These are phyloP conservation scores for Clarias laeviceps DNA, from an alignment of 2,797 vertebrate species.

Conservation along the genomic window DNA sequence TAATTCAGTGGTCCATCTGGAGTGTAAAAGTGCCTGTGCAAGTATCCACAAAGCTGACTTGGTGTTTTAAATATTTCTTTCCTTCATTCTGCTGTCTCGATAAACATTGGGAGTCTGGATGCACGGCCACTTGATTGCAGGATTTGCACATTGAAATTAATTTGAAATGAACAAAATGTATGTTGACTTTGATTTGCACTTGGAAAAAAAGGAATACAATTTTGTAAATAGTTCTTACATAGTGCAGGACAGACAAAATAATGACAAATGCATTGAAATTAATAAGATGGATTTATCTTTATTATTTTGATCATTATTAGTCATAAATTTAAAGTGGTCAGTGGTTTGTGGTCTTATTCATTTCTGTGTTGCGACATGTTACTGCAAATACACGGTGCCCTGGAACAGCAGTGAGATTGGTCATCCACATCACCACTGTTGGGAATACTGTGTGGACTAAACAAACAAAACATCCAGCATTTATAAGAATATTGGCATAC, in stretches of 20 bases:
- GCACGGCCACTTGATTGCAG: background rate
- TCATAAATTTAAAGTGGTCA: background rate
- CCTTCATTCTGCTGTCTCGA: background rate
- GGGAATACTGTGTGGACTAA: conserved; percentile 62
- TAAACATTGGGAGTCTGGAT: background rate
- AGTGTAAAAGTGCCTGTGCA: conserved; percentile 13
- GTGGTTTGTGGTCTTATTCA: background rate
- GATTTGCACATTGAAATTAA: conserved; percentile 33
- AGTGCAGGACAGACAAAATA: background rate
- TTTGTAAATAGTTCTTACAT: conserved; percentile 12
- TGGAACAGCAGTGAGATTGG: conserved; percentile 8
- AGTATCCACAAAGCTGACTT: background rate
- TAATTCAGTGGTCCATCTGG: background rate
- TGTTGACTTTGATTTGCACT: background rate
- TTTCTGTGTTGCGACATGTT: background rate
- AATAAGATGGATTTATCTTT: background rate
- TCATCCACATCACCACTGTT: conserved; percentile 60
- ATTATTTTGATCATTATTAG: background rate
- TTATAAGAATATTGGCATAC: conserved; percentile 6
- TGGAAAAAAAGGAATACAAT: background rate
- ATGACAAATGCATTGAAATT: background rate
- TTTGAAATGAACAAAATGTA: conserved; percentile 9
- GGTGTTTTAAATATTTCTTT: background rate
- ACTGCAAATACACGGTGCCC: background rate
- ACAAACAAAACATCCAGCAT: conserved; percentile 32